Conservation (phyloP, 2,113 vertebrate genomes). For the Paratilapia polleni region DNA sequence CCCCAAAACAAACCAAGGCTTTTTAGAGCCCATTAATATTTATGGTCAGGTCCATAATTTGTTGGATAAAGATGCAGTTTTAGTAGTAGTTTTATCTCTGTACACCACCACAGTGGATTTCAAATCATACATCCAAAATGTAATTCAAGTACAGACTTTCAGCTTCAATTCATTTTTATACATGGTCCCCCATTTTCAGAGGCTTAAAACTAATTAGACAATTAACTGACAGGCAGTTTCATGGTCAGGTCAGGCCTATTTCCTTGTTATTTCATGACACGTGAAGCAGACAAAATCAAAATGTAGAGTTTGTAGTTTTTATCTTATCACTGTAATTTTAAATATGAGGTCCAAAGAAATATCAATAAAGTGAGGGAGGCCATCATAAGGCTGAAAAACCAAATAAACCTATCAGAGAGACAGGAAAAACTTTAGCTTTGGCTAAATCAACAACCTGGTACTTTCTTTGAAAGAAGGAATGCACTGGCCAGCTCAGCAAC, state of each 20-base stretch:
- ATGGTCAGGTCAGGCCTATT: background rate
- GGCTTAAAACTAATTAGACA: background rate
- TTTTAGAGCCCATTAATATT: background rate
- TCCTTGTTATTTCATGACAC: too few relatives aligned
- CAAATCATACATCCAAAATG: background rate
- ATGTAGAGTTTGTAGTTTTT: too few relatives aligned
- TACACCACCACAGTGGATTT: background rate
- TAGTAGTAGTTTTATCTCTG: background rate
- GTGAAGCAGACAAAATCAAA: too few relatives aligned
- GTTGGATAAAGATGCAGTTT: background rate
- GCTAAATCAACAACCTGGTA: accelerated
- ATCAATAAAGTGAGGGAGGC: background rate
- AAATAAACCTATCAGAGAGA: background rate
- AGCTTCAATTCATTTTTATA: background rate
- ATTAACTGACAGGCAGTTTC: background rate
- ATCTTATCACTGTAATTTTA: too few relatives aligned
- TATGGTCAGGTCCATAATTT: too few relatives aligned
- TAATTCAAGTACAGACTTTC: too few relatives aligned
- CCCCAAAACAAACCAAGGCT: background rate
- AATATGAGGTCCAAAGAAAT: too few relatives aligned
- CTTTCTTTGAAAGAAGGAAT: background rate
- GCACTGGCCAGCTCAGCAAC: background rate
- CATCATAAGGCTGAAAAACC: background rate
- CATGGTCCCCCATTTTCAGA: too few relatives aligned
- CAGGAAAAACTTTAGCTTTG: background rate